phyloP scores from a whole-genome alignment of 2,797 vertebrate genomes.

The Platyrinchus mystaceus region DNA sequence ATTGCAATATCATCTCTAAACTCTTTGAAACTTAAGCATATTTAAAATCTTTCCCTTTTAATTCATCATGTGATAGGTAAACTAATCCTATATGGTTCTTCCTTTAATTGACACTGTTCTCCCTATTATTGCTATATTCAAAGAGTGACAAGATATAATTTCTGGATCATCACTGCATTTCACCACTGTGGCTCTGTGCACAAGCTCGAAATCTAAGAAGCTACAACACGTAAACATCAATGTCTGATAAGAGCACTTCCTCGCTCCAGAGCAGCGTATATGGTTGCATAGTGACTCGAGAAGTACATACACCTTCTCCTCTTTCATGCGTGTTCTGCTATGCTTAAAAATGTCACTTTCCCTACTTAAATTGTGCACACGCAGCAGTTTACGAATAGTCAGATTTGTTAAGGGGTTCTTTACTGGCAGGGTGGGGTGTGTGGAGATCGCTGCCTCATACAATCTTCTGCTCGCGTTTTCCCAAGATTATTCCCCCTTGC shows the following conservation, averaged over 20 bases:
- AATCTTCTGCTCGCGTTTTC: background rate
- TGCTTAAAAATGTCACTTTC: background rate
- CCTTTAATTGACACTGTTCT: background rate
- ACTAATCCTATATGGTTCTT: background rate
- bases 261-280: background rate
- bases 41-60: background rate
- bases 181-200: background rate
- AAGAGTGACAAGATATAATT: background rate
- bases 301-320: background rate
- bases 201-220: background rate
- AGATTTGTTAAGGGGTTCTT: background rate
- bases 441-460: background rate
- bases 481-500: background rate
- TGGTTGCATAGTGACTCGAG: background rate
- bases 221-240: rapidly evolving
- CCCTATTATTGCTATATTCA: background rate
- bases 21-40: background rate
- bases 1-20: background rate
- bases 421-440: rapidly evolving
- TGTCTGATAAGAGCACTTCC: background rate
- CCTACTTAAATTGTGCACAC: too few species aligned
- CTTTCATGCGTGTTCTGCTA: background rate
- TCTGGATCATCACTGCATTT: background rate
- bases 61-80: background rate
- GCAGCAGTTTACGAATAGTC: background rate